phyloP scores from a whole-genome alignment of 2,888 invertebrate genomes.

The Coleophora flavipennella region DNA sequence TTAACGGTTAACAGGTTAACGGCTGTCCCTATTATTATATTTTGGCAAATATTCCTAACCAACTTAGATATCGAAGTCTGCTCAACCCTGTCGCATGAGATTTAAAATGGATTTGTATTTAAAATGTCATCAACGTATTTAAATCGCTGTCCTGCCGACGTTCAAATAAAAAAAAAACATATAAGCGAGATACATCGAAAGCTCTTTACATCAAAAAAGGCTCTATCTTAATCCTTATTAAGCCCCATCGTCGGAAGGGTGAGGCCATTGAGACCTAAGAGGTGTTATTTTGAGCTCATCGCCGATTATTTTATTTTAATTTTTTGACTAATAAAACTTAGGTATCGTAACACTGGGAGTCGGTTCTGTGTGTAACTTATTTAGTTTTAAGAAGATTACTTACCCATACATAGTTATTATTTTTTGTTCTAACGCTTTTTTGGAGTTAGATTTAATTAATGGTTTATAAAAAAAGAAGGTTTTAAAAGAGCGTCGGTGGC shows the following conservation, averaged over 20 bases:
- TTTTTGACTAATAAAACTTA: slow-evolving; percentile 30
- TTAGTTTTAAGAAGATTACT: slow-evolving; percentile 39
- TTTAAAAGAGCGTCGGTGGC: no score
- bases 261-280: slow-evolving; percentile 48
- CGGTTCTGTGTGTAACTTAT: slow-evolving; percentile 20
- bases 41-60: no score
- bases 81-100: no score
- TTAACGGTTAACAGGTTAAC: no score
- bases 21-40: no score
- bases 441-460: no score
- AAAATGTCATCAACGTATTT: slow-evolving; percentile 27
- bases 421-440: no score
- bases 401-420: slow-evolving; percentile 7
- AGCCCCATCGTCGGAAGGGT: slow-evolving; percentile 54
- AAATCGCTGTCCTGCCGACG: slow-evolving; percentile 27
- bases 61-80: no score
- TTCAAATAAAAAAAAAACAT: slow-evolving; percentile 35
- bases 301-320: slow-evolving; percentile 46
- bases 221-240: slow-evolving; percentile 69
- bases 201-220: slow-evolving; percentile 62
- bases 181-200: slow-evolving; percentile 55
- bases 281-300: slow-evolving; percentile 61
- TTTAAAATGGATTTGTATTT: slow-evolving; percentile 11
- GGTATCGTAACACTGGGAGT: slow-evolving; percentile 56
- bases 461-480: no score